Base-by-base conservation (phyloP, 2,113 vertebrate genomes). In the Callospermophilus lateralis region DNA sequence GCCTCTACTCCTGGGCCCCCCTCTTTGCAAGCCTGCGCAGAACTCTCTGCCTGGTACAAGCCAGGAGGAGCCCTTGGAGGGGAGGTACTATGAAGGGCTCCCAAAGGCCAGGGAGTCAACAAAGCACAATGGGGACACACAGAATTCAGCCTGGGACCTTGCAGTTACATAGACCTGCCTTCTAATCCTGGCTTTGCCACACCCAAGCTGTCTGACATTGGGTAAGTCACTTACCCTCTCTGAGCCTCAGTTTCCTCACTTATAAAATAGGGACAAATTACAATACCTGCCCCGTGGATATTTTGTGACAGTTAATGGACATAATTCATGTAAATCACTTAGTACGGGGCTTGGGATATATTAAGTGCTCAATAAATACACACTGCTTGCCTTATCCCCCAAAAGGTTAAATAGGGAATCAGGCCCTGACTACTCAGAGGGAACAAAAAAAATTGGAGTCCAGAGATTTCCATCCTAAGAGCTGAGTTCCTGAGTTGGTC, bases 261-360 rank as follows among this genome's bases (percentile, higher is more conserved):
- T 79, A 84, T 83, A 72, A 97, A 68, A 58, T 24, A 65, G 53
- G 51, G 48, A 39, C 16, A 17, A 11, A 65, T 89, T 53, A 74
- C 3, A 39, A 53, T 30, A 39, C 32, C 55, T 39, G 65, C 45
- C 61, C 26, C 19, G 32, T 34, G 30, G 70, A n/a, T 42, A 37
- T 22, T 8, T n/a, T 32, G 30, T 48, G 81, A 79, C 32, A 32
- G 28, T 68, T 55, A 13, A 32, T 26, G 28, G 45, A 51, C 51
- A 4, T 48, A 58, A 77, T 13, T 34, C 16, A 17, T 39, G 30
- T 6, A 80, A 67, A 45, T 73, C 30, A 8, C 28, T 77, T 76
- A 90, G 34, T 93, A 48, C 68, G 26, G 65, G 19, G 70, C 79
- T 95, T 68, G 8, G 80, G 55, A 55, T 65, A 91, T 58, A 65